Conservation (phyloP, 2,888 invertebrate species). For the Phlogophora meticulosa region DNA sequence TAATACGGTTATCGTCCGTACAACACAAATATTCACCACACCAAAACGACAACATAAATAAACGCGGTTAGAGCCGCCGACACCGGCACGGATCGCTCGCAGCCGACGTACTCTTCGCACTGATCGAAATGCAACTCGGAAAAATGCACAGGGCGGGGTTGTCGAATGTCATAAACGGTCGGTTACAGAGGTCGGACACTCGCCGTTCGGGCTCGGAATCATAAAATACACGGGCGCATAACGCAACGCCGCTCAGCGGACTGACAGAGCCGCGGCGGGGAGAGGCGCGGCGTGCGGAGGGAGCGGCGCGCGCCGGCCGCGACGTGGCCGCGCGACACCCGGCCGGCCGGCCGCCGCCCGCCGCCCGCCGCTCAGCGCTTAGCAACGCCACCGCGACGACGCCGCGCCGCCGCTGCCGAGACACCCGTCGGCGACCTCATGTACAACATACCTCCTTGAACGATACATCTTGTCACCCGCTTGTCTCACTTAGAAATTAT, state of each 20-base stretch:
- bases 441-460: conserved; percentile 49
- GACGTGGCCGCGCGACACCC: conserved; percentile 62
- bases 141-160: conserved; percentile 91
- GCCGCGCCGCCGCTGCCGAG: conserved; percentile 61
- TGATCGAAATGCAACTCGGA: conserved; percentile 85
- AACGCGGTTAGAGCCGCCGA: conserved; percentile 84
- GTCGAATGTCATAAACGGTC: conserved; percentile 89
- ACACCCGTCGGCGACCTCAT: conserved; percentile 66
- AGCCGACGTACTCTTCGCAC: conserved; percentile 84
- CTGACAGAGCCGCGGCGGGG: conserved; percentile 73
- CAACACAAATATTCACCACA: conserved; percentile 91
- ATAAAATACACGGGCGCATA: conserved; percentile 78
- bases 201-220: conserved; percentile 76
- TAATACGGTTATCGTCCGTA: conserved; percentile 90
- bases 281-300: conserved; percentile 70
- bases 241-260: conserved; percentile 85
- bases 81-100: conserved; percentile 78
- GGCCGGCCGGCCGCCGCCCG: conserved; percentile 52
- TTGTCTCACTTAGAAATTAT: conserved; percentile 19
- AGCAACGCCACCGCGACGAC: conserved; percentile 60
- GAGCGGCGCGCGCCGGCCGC: conserved; percentile 74
- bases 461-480: conserved; percentile 56
- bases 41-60: conserved; percentile 91
- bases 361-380: conserved; percentile 60
- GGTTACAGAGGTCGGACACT: conserved; percentile 88